phyloP scores from a whole-genome alignment of 1,140 invertebrate species.

The Ectropis grisescens region DNA sequence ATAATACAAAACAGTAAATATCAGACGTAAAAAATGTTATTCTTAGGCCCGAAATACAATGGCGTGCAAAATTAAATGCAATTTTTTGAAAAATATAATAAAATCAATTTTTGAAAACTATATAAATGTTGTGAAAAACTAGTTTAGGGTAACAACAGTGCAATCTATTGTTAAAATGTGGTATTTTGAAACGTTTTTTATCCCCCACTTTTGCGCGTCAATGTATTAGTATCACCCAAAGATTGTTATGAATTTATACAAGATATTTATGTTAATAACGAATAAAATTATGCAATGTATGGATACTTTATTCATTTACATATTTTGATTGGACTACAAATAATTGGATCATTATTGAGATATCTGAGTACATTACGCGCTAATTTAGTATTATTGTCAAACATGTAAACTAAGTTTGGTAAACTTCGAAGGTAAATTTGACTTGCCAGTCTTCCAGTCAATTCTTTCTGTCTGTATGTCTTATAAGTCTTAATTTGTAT shows the following conservation, averaged over 20 bases:
- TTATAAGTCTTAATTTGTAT: no score
- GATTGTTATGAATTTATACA: constrained; percentile 70
- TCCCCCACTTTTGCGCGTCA: constrained; percentile 10
- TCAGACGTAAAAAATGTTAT: constrained; percentile 48
- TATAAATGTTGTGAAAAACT: no score
- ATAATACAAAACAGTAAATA: constrained; percentile 14
- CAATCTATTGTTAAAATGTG: background rate
- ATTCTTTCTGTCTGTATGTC: no score
- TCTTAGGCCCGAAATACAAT: constrained; percentile 52
- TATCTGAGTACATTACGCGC: no score
- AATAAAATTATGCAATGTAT: constrained; percentile 61
- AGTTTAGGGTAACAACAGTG: background rate
- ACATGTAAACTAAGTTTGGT: no score
- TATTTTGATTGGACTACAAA: constrained; percentile 40
- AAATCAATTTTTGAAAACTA: no score
- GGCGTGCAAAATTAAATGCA: constrained; percentile 8
- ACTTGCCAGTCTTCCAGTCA: no score
- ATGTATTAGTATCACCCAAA: constrained; percentile 61
- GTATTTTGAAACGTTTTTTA: background rate
- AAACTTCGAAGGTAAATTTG: no score
- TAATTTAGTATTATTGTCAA: no score
- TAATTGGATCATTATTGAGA: constrained; percentile 37
- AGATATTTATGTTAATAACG: constrained; percentile 68
- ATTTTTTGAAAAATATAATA: no score
- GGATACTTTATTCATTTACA: constrained; percentile 18